Evolutionary conservation across 2,888 invertebrate species (phyloP), one percentile per base, ranked within the genome.

Genomic region (Eupithecia insigniata): DNA sequence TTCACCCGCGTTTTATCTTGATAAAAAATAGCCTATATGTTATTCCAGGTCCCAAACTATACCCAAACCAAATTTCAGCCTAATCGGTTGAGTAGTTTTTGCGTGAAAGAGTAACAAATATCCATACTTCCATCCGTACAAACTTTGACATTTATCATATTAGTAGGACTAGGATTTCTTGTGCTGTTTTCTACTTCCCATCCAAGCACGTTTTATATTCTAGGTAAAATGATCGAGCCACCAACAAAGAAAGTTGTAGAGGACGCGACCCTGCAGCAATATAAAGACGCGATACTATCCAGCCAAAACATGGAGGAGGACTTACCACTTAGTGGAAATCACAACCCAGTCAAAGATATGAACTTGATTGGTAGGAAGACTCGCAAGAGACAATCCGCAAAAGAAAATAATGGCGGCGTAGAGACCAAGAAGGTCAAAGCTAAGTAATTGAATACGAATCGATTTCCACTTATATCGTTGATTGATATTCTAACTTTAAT

Each of bases 241-340:
- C 77, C 78, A 7, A 22, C 69, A 5, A 36, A 78, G 2, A 55
- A 71, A 16, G 67, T 61, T 3, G 66, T 75, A 2, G 84, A 85
- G 71, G 85, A 90, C 76, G 69, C 80, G 0, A 85, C 84, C 12
- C 71, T 91, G 36, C 82, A 86, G 60, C 82, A 90, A 73, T 91
- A 92, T 58, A 82, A 83, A 51, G 86, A 88, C 36, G 90, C 86
- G 0, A 67, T 89, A 1, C 64, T 84, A 12, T 77, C 81, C 8
- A 80, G 80, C 32, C 81, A 82, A 16, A 79, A 78, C 14, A 72
- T 71, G 12, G 83, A 81, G 1, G 83, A 84, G 18, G 84, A 84
- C 0, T 66, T 84, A 46, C 88, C 88, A 0, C 67, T 86, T 0
- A 86, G 84, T 66, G 87, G 85, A 0, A 80, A 80, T 32, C 85